A percentile compares a stretch with the other conserved stretches of the same genome.
Conservation (phyloP, 1,140 invertebrate genomes). For the Steinernema khuongi region DNA sequence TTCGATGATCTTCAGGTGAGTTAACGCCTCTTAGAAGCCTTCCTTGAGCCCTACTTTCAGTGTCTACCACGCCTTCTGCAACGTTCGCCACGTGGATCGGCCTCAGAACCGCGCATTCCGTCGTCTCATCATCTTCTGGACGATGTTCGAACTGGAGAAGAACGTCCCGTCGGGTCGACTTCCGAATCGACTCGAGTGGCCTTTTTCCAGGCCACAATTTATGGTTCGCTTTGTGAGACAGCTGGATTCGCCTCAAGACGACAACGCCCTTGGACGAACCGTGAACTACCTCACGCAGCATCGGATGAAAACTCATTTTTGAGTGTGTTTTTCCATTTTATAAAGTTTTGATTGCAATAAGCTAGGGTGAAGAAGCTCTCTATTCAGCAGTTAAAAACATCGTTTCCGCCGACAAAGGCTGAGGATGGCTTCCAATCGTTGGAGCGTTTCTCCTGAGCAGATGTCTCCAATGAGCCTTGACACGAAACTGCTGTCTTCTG, state of each 20-base stretch:
- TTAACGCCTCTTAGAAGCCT: background rate
- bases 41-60: conserved; percentile 3
- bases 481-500: background rate
- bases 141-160: conserved; percentile 24
- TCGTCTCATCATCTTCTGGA: conserved; percentile 31
- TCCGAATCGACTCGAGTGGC: conserved; percentile 32
- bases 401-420: too few relatives aligned
- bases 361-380: too few relatives aligned
- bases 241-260: background rate
- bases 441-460: too few relatives aligned
- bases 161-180: conserved; percentile 28
- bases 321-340: background rate
- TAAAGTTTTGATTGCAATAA: too few relatives aligned
- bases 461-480: background rate
- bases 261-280: background rate
- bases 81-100: conserved; percentile 3
- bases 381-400: too few relatives aligned
- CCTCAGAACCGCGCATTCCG: conserved; percentile 22
- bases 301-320: background rate
- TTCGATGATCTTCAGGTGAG: conserved; percentile 29
- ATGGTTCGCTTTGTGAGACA: conserved; percentile 4
- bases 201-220: conserved; percentile 19
- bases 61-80: conserved; percentile 30
- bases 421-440: too few relatives aligned
- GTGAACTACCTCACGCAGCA: background rate